A percentile compares a stretch with the other conserved stretches of the same genome.
These are phyloP conservation scores for Typhlichthys eigenmanni DNA, from an alignment of 2,797 vertebrate species.

Conservation along the genomic window DNA sequence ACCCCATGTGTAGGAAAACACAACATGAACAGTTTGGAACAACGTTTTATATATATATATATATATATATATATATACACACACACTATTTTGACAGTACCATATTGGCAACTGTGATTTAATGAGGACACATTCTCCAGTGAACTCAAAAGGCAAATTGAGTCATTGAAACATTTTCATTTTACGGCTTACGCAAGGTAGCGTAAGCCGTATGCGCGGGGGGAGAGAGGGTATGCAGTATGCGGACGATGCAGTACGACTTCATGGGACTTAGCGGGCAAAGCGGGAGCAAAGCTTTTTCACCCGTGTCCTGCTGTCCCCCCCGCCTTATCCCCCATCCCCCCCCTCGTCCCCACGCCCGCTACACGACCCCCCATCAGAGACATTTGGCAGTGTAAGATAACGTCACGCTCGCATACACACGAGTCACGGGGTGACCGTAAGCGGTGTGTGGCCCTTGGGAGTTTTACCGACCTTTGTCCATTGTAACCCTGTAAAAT, in stretches of 20 bases:
- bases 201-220: conserved; percentile 42
- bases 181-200: conserved; percentile 67
- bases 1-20: conserved; percentile 76
- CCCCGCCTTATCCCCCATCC: neutral
- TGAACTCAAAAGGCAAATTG: conserved; percentile 73
- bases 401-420: conserved; percentile 80
- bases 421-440: conserved; percentile 81
- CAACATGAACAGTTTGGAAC: conserved; percentile 83
- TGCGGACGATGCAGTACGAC: conserved; percentile 39
- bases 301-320: conserved; percentile 17
- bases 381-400: conserved; percentile 79
- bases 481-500: conserved; percentile 84
- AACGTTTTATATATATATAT: conserved; percentile 56
- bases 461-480: conserved; percentile 72
- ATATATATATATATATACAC: conserved; percentile 13
- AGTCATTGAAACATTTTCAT: conserved; percentile 80
- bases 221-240: conserved; percentile 3
- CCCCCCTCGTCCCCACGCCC: neutral
- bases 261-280: conserved; percentile 28
- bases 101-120: conserved; percentile 79
- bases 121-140: conserved; percentile 58
- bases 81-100: conserved; percentile 67
- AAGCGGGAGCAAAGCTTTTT: too few relatives aligned
- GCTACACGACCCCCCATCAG: conserved; percentile 31
- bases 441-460: conserved; percentile 77